Percentiles rank a stretch among this genome's conserved stretches.
phyloP scores from a whole-genome alignment of 1,140 invertebrate species.

The Calephelis nemesis region DNA sequence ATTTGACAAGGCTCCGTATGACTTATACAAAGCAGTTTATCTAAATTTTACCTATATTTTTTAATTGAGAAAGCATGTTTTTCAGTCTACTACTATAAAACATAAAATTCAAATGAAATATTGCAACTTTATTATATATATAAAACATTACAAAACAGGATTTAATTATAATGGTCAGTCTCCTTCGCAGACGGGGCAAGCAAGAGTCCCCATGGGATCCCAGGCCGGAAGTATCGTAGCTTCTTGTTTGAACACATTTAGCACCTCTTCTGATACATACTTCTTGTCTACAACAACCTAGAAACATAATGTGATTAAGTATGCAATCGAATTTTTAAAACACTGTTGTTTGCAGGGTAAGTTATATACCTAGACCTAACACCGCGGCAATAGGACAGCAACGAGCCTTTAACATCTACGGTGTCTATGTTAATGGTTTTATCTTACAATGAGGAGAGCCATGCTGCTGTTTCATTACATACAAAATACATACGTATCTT shows the following conservation, averaged over 20 bases:
- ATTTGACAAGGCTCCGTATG: too few species aligned
- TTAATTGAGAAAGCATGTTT: too few species aligned
- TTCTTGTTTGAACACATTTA: constrained; percentile 87
- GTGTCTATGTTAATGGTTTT: too few species aligned
- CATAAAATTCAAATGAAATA: too few species aligned
- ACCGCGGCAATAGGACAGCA: too few species aligned
- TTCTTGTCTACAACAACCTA: constrained; percentile 92
- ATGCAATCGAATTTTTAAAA: not conserved
- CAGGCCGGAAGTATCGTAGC: constrained; percentile 91
- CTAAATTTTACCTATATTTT: too few species aligned
- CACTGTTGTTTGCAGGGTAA: too few species aligned
- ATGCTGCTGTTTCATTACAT: not conserved
- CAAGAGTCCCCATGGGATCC: constrained; percentile 95
- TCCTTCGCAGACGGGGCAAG: constrained; percentile 68
- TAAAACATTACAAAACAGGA: constrained; percentile 7
- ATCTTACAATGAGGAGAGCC: not conserved
- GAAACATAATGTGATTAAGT: constrained; percentile 10
- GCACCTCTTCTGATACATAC: constrained; percentile 85
- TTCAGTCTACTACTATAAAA: too few species aligned
- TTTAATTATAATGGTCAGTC: constrained; percentile 31
- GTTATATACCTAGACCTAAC: too few species aligned
- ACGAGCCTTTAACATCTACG: too few species aligned
- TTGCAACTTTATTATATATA: constrained; percentile 15
- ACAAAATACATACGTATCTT: not conserved
- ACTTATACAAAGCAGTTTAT: too few species aligned